Evolutionary conservation across 2,888 invertebrate genomes (phyloP), one percentile per base, ranked within the genome.

Genomic region (Caenorhabditis angaria): DNA sequence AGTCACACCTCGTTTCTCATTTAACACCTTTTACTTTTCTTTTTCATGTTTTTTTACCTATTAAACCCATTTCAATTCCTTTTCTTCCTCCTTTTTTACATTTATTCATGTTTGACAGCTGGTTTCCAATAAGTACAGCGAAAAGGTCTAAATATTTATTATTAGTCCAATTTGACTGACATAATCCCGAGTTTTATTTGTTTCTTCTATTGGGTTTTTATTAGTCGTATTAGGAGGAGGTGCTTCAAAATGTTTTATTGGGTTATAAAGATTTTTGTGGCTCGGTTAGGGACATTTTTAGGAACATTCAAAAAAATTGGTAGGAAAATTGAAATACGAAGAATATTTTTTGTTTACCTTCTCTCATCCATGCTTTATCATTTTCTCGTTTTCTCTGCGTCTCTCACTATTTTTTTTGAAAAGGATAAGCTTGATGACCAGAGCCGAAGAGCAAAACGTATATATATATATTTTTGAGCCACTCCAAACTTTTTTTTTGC

Each of bases 11-110:
- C 41, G 41, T 41, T 41, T 41, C 41, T 41, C 18, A 14, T 41
- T 41, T 14, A 41, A 41, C 41, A 41, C 41, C 41, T 41, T 41
- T 41, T 41, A 41, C 41, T 41, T 41, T 41, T 41, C 41, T 3
- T 41, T 5, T 41, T 41, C 6, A 8, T 32, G 32, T 32, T 41
- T 41, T 66, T 50, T 61, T 61, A 47, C 27, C 1, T 20, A 32
- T 54, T 51, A 27, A 48, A 24, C 47, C 41, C 53, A 35, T 54
- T 57, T 51, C 47, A 32, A 41, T 61, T 29, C 50, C 54, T 29
- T 66, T 35, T 54, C 20, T 27, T 27, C 32, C 28, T 58, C 47
- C 28, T 50, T 18, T 41, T 51, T 24, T 8, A 14, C 10, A 41
- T 41, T 41, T 18, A 18, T 41, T 5, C 32, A 32, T n/a, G n/a